Evolutionary conservation across 2,797 vertebrate genomes (phyloP), one percentile per base, ranked within the genome.

Genomic region (Centropyge bicolor): DNA sequence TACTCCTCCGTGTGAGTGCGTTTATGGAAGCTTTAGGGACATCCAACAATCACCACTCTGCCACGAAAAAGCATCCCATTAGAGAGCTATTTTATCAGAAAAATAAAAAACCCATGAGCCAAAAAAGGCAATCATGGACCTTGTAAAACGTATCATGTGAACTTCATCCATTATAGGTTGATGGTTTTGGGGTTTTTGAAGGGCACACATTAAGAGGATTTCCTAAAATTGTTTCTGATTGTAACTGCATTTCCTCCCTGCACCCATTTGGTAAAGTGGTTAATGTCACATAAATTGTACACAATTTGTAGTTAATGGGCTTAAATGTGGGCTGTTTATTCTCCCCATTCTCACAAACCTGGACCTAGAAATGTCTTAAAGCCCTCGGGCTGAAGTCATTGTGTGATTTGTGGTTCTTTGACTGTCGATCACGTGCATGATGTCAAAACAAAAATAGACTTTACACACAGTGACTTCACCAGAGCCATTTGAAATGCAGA

Each of bases 81-180:
- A 57, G 10, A 31, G 41, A 73, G 59, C 31, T 10, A 31, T 57
- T 71, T 20, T 14, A 14, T 43, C 20, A 16, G 12, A 35, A 64
- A 76, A 46, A 35, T 40, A 3, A 78, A 78, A 31, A 82, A 78
- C 11, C 17, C 36, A 65, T 8, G 19, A 79, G 27, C 56, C 35
- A 59, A 16, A 38, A 65, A 78, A 62, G 41, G 6, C 57, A 48
- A 55, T 54, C 5, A 13, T 1, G 27, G 9, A 56, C 46, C 52
- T 22, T 12, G 13, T 11, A 59, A 55, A 70, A 61, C 46, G 54
- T 19, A 62, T 57, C 48, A 48, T 5, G 9, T 72, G 35, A 72
- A 63, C 43, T 52, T 68, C 4, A 38, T 65, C 63, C 35, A 43
- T 67, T 63, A 45, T 5, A 36, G 9, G 38, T 22, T 49, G 27